Evolutionary conservation across 1,140 invertebrate genomes (phyloP), one percentile per base, ranked within the genome.

Genomic region (Psilanteris sp.): DNA sequence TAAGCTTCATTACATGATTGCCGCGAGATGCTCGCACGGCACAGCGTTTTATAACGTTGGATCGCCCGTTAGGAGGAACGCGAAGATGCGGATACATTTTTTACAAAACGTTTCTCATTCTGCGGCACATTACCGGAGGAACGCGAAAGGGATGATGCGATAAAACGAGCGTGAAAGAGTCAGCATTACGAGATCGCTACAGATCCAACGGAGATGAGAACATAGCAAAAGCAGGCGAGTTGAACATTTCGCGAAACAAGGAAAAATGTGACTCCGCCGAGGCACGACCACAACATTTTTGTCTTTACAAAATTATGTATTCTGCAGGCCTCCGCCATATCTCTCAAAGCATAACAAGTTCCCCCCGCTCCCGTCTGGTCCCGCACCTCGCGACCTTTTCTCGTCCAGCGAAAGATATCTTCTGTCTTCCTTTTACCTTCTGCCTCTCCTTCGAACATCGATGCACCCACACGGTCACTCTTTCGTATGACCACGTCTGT

Each of bases 241-340:
- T 82, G 80, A 88, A 84, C 85, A 86, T 88, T 89, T 88, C 82
- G 85, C 85, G 81, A 87, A 89, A 88, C 83, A 88, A 87, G 87
- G 83, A 89, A 89, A 89, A 88, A 89, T 88, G 85, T 81, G 79
- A 80, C 81, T 87, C 82, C 79, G 76, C 81, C 81, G 83, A 83
- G 82, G 81, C 83, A 86, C 85, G 83, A 87, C 86, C 87, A 82
- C 87, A 89, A 74, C 83, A 88, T 89, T 89, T 89, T 89, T 89
- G 87, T 89, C 87, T 88, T 88, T 87, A 89, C 85, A 86, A 85
- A 89, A 89, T 89, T 89, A 88, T 88, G 85, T 89, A 89, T 89
- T 89, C 87, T 82, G 81, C 87, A 85, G 84, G 85, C 86, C 85
- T 85, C 78, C 82, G 78, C 83, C 85, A 87, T 89, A 89, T 89